Evolutionary conservation across 2,113 vertebrate species (phyloP), one percentile per base, ranked within the genome.

Genomic region (Trichechus manatus): DNA sequence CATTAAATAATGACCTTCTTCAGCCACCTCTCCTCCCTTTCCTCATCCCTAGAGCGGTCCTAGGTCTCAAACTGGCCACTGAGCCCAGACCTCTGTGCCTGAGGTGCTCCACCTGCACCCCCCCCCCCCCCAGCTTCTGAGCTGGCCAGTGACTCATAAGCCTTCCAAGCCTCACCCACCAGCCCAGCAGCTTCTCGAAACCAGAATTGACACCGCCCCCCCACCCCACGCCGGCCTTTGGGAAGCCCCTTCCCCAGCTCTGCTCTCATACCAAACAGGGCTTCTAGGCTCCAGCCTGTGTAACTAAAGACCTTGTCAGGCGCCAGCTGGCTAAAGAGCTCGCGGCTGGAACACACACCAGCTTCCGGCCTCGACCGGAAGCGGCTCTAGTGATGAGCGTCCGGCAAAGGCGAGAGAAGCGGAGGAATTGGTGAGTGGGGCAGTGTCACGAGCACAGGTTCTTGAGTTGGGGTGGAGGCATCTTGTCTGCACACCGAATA

Each of bases 361-460:
- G 50, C 19, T 23, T 39, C 8, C 42, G 63, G 20, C 36, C n/a
- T 80, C 20, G 25, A 14, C 42, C 23, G 29, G 53, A 14, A 29
- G n/a, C 1, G 0, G 25, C 74, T 64, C 25, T 10, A 20, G 70
- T 0, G 3, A 36, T 56, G 4, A n/a, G 31, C 42, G 36, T 29
- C 89, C 36, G 66, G 27, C 13, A 31, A 31, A 66, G 22, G 15
- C 5, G 9, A n/a, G 6, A 7, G 31, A 61, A 7, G 19, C 2
- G 66, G 42, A 27, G 20, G 36, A 50, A 22, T 3, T 9, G 8
- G 59, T 19, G 29, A 19, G 20, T 23, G 74, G 44, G 31, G 14
- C 50, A 25, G 29, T 4, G 42, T 80, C 75, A 17, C 0, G 19
- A 50, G 53, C 17, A 75, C 53, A 50, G n/a, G 39, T 63, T 64